Percentiles rank a stretch among this genome's conserved stretches.
Conservation (phyloP, 1,140 invertebrate species). For the Nomia melanderi region DNA sequence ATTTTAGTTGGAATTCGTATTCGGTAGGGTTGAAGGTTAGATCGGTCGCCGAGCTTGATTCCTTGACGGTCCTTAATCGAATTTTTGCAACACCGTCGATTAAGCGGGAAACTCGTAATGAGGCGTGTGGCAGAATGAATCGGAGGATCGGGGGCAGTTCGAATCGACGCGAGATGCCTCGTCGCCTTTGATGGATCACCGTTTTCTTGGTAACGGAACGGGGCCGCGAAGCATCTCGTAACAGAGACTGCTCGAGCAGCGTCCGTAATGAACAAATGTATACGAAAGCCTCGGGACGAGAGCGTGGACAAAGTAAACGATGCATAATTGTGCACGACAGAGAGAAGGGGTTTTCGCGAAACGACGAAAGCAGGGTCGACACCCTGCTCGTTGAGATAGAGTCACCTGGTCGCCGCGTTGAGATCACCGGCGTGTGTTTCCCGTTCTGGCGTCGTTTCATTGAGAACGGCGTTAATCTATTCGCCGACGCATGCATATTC, state of each 20-base stretch:
- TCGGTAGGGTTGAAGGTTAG: too few relatives aligned
- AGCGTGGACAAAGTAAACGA: constrained; percentile 16
- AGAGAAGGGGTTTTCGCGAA: constrained; percentile 52
- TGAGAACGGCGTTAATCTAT: not conserved
- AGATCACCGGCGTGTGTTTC: not conserved
- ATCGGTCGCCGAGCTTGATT: too few relatives aligned
- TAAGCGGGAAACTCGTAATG: too few relatives aligned
- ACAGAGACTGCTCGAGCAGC: not conserved
- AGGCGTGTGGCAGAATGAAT: too few relatives aligned
- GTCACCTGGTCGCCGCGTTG: not conserved
- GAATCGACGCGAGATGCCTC: constrained; percentile 3
- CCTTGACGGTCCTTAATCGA: too few relatives aligned
- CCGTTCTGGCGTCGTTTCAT: not conserved
- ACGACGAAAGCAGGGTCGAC: not conserved
- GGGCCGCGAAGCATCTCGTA: not conserved
- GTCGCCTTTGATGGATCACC: not conserved
- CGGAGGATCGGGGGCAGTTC: not conserved
- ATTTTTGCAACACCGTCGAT: too few relatives aligned
- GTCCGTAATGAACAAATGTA: constrained; percentile 35
- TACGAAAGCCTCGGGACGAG: constrained; percentile 38
- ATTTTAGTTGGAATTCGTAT: too few relatives aligned
- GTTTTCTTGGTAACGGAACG: not conserved
- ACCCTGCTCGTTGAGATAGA: not conserved
- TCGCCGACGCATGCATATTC: not conserved
- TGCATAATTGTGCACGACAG: constrained; percentile 53